Percentiles rank a stretch among this genome's conserved stretches.
These are phyloP conservation scores for Gymnorhina tibicen DNA, from an alignment of 2,113 vertebrate species.

Conservation along the genomic window DNA sequence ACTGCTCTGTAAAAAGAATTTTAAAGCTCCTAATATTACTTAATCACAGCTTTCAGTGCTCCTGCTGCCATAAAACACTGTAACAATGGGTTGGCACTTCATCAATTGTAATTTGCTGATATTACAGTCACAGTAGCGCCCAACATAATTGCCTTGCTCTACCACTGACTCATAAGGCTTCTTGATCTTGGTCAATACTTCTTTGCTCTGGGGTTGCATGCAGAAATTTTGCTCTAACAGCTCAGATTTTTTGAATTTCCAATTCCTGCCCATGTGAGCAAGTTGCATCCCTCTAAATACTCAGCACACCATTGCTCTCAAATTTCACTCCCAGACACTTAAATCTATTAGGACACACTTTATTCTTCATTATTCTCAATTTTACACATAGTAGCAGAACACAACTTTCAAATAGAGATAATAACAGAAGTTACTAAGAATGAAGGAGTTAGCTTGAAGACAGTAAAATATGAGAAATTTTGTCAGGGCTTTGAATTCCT, in stretches of 20 bases:
- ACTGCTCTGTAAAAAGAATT: constrained; percentile 14
- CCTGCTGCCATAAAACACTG: constrained; percentile 51
- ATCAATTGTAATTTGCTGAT: constrained; percentile 59
- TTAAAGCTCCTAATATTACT: constrained; percentile 31
- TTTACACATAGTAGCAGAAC: not conserved
- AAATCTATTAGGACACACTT: not conserved
- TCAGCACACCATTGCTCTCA: not conserved
- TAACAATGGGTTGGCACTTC: constrained; percentile 57
- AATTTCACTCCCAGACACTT: not conserved
- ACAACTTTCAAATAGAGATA: not conserved
- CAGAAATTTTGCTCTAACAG: not conserved
- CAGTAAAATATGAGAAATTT: not conserved
- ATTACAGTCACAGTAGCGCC: constrained; percentile 32
- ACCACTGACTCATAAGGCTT: not conserved
- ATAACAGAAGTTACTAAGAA: not conserved
- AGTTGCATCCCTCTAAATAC: not conserved
- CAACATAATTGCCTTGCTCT: constrained; percentile 12
- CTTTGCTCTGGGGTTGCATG: not conserved
- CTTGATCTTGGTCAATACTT: not conserved
- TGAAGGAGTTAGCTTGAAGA: not conserved
- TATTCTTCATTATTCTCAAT: not conserved
- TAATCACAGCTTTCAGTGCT: constrained; percentile 55
- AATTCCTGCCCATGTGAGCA: not conserved
- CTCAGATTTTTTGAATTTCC: not conserved
- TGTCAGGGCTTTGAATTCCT: not conserved